These are phyloP conservation scores for Octonoba sinensis DNA, from an alignment of 2,888 invertebrate genomes.

Conservation along the genomic window DNA sequence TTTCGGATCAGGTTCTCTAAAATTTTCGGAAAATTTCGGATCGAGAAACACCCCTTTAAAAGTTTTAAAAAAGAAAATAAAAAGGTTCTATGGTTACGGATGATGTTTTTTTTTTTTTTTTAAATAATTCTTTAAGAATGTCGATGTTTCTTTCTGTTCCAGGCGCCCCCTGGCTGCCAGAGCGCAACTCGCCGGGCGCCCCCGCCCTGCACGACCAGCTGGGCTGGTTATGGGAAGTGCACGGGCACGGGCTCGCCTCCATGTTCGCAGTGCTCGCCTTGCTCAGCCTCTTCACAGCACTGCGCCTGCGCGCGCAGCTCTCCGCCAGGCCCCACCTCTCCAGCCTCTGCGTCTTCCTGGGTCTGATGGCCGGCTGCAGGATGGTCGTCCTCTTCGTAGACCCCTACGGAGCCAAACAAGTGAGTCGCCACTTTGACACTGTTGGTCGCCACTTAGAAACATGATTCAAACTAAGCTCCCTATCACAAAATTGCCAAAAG, in stretches of 20 bases:
- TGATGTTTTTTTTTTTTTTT: too few species aligned
- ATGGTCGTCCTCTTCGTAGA: slow-evolving; percentile 75
- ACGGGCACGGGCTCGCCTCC: slow-evolving; percentile 75
- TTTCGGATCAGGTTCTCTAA: too few species aligned
- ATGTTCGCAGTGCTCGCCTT: slow-evolving; percentile 75
- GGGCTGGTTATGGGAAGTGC: slow-evolving; percentile 75
- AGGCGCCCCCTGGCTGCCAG: slow-evolving; percentile 33
- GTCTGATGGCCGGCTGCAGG: slow-evolving; percentile 74
- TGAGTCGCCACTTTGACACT: slow-evolving; percentile 67
- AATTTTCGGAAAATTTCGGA: too few species aligned
- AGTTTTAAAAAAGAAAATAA: too few species aligned
- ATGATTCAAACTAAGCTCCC: too few species aligned
- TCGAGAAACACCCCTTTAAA: too few species aligned
- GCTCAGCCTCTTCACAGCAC: slow-evolving; percentile 75
- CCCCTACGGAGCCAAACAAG: slow-evolving; percentile 75
- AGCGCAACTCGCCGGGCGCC: slow-evolving; percentile 70
- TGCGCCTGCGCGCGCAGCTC: slow-evolving; percentile 75
- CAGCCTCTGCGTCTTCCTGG: slow-evolving; percentile 75
- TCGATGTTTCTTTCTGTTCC: neutral
- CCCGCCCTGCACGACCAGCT: slow-evolving; percentile 69
- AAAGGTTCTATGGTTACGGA: too few species aligned
- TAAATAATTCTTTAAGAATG: too few species aligned
- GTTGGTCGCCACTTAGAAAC: too few species aligned
- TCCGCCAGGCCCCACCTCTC: slow-evolving; percentile 75
- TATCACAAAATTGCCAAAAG: too few species aligned